Evolutionary conservation across 2,797 vertebrate species (phyloP), one percentile per base, ranked within the genome.

Genomic region (Florisuga fusca): DNA sequence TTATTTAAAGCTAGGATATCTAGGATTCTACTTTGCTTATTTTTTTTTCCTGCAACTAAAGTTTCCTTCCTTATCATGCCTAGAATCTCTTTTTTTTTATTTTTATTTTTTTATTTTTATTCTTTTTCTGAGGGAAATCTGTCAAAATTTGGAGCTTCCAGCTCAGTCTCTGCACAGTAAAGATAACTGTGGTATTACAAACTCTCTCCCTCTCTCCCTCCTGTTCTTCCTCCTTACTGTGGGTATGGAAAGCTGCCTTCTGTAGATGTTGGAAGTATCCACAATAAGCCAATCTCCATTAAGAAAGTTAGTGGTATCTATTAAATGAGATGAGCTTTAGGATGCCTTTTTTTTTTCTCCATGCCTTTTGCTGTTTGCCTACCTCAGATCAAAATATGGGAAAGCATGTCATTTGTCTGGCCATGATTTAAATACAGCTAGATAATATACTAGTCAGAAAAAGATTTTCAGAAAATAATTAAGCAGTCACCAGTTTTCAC

Each of bases 311-410:
- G 29, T 45, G 41, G 33, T 97, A 80, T 90, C 90, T 89, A 29
- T 77, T 94, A 95, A 94, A 92, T 77, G 68, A 90, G 92, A 89
- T 92, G 41, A 95, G 26, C 33, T 92, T 69, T 53, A 79, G 12
- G 12, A 29, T 76, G 43, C 7, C 17, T 74, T 43, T 74, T 36
- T 18, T 46, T 38, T 15, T 4, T 9, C 1, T 2, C 10, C 7
- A 4, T 2, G 2, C 59, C 7, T 67, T 90, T 88, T 67, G 6
- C 16, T 64, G 8, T 82, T 92, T 74, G 13, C 9, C 41, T 64
- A 7, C 8, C 19, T 76, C 36, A 76, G 62, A 31, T 66, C 61
- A 89, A 82, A 94, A 63, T 29, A 45, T 6, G 45, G 33, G 15
- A 63, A 91, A 12, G 16, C 72, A 0, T 50, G 3, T 33, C 7